Conservation (phyloP, 1,140 invertebrate species). For the Heliothis virescens region DNA sequence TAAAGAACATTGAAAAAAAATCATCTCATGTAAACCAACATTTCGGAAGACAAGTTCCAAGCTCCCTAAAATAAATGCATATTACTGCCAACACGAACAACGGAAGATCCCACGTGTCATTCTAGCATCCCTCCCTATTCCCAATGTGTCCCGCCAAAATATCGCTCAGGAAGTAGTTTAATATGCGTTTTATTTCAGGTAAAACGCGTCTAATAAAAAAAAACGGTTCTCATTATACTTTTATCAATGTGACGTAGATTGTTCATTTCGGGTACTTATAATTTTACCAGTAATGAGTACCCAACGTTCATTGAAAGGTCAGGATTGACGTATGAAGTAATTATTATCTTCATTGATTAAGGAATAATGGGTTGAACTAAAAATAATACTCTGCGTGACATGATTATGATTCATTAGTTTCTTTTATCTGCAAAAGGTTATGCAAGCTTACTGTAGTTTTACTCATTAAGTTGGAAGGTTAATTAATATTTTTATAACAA, state of each 20-base stretch:
- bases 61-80: too few relatives aligned
- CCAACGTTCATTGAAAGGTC: slow-evolving; percentile 4
- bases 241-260: slow-evolving; percentile 14
- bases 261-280: slow-evolving; percentile 23
- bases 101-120: too few relatives aligned
- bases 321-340: slow-evolving; percentile 34
- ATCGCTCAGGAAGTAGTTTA: too few relatives aligned
- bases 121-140: too few relatives aligned
- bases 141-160: too few relatives aligned
- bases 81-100: too few relatives aligned
- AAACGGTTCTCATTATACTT: background rate
- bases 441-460: background rate
- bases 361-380: slow-evolving; percentile 18
- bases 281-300: slow-evolving; percentile 27
- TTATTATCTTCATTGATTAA: slow-evolving; percentile 16
- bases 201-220: too few relatives aligned
- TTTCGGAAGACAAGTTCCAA: too few relatives aligned
- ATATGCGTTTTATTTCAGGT: too few relatives aligned
- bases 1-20: too few relatives aligned
- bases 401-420: slow-evolving; percentile 13
- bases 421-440: slow-evolving; percentile 16
- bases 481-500: too few relatives aligned
- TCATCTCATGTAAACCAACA: too few relatives aligned
- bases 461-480: background rate
- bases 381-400: slow-evolving; percentile 18